phyloP scores from a whole-genome alignment of 2,888 invertebrate genomes.

The Eristalis tenax region DNA sequence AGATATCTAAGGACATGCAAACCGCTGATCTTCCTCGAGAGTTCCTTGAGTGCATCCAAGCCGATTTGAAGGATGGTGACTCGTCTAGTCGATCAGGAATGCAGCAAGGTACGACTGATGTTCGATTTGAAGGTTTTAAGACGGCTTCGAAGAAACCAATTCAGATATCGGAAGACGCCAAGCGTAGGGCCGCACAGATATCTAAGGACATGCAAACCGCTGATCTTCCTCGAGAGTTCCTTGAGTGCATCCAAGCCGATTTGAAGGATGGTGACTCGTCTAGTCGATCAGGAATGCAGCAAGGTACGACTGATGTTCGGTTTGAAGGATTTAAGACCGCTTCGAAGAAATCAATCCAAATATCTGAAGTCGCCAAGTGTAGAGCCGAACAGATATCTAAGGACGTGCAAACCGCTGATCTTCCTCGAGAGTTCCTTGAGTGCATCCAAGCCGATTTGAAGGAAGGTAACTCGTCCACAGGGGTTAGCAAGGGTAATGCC shows the following conservation, averaged over 20 bases:
- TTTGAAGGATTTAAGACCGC: constrained; percentile 73
- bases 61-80: not conserved
- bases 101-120: not conserved
- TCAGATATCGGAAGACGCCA: constrained; percentile 19
- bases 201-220: not conserved
- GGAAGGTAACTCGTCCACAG: not conserved
- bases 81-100: not conserved
- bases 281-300: not conserved
- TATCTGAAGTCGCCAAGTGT: constrained; percentile 72
- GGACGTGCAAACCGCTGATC: too few species aligned
- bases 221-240: not conserved
- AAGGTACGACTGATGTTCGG: not conserved
- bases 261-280: not conserved
- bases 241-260: not conserved
- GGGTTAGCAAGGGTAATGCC: not conserved
- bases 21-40: not conserved
- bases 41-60: not conserved
- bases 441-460: not conserved
- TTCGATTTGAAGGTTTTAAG: constrained; percentile 43
- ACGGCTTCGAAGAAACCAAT: constrained; percentile 71
- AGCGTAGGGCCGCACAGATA: not conserved
- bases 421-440: not conserved
- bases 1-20: not conserved
- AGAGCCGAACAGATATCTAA: constrained; percentile 46
- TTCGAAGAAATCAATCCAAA: constrained; percentile 67